phyloP scores from a whole-genome alignment of 2,113 vertebrate species.

The Rhinogobius similis region DNA sequence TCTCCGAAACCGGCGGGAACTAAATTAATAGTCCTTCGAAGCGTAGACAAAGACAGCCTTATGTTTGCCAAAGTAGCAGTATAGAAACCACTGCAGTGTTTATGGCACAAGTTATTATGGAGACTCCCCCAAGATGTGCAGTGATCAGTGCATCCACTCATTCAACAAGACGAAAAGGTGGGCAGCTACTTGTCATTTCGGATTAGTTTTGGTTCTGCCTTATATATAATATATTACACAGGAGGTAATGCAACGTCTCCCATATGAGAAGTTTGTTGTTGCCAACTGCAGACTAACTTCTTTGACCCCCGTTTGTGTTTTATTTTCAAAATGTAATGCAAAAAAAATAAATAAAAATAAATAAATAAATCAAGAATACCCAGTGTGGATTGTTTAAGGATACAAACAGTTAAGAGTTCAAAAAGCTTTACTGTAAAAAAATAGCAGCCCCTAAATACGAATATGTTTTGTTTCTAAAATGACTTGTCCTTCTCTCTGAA shows the following conservation, averaged over 20 bases:
- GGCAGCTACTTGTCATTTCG: background rate
- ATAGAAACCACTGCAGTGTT: background rate
- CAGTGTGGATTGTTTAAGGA: too few relatives aligned
- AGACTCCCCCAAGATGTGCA: background rate
- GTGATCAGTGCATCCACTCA: background rate
- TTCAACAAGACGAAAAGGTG: background rate
- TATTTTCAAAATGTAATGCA: too few relatives aligned
- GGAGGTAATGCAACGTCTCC: background rate
- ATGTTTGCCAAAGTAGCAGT: conserved; percentile 5
- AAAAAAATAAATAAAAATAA: too few relatives aligned
- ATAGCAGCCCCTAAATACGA: too few relatives aligned
- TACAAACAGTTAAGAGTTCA: too few relatives aligned
- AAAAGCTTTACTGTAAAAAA: too few relatives aligned
- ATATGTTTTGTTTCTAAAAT: background rate
- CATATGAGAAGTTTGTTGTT: background rate
- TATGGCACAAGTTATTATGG: background rate
- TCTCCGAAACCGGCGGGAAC: conserved; percentile 12
- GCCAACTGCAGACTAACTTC: background rate
- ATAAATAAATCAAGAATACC: too few relatives aligned
- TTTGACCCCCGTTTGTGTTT: background rate
- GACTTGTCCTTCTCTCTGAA: background rate
- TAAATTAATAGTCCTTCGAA: conserved; percentile 26
- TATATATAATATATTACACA: background rate
- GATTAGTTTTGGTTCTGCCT: background rate
- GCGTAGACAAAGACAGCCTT: conserved; percentile 20